A percentile compares a stretch with the other conserved stretches of the same genome.
Conservation (phyloP, 2,797 vertebrate genomes). For the Scleropages formosus region DNA sequence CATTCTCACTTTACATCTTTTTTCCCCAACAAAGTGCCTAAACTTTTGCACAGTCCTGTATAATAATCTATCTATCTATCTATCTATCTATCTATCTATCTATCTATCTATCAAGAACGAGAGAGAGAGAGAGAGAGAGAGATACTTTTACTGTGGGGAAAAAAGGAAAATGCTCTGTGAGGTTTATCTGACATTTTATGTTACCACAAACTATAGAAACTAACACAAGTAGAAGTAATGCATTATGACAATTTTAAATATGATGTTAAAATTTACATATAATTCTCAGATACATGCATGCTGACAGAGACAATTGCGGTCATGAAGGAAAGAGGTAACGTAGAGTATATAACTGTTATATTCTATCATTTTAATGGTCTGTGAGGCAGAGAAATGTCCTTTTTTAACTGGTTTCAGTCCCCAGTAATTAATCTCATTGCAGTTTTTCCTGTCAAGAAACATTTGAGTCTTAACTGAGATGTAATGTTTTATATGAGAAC, state of each 20-base stretch:
- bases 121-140: too few species aligned
- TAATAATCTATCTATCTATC: too few species aligned
- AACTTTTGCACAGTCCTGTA: too few species aligned
- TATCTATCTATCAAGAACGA: too few species aligned
- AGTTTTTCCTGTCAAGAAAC: constrained; percentile 47
- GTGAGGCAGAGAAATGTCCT: not conserved
- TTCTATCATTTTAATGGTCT: too few species aligned
- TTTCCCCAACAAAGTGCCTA: too few species aligned
- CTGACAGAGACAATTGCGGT: constrained; percentile 31
- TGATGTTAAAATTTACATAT: constrained; percentile 51
- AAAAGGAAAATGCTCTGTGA: constrained; percentile 34
- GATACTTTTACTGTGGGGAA: constrained; percentile 44
- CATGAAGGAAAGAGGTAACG: too few species aligned
- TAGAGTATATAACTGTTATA: too few species aligned
- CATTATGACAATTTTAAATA: constrained; percentile 55
- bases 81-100: too few species aligned
- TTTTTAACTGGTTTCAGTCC: constrained; percentile 45
- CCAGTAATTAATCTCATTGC: constrained; percentile 62
- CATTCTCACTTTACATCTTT: too few species aligned
- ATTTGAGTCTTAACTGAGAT: constrained; percentile 55
- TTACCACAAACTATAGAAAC: constrained; percentile 53
- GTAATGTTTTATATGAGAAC: constrained; percentile 46
- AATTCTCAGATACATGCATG: constrained; percentile 59
- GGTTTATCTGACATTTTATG: constrained; percentile 44
- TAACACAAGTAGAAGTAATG: too few species aligned